Percentiles rank a stretch among this genome's conserved stretches.
Evolutionary conservation across 53 echinoderm and acorn worm species (phyloP).

Genomic region (Arbacia lixula): DNA sequence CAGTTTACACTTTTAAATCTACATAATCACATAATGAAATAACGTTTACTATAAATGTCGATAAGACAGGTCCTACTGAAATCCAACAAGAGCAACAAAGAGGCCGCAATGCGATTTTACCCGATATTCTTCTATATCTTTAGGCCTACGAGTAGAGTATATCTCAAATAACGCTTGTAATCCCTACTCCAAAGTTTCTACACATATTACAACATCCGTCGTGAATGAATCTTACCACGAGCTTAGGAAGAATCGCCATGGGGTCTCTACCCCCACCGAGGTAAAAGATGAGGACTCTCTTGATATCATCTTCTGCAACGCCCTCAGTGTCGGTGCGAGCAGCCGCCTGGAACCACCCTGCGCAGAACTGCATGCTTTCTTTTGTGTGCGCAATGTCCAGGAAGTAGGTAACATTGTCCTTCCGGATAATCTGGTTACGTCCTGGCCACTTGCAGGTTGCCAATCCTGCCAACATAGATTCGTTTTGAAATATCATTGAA

Average conservation of each 20-base stretch:
- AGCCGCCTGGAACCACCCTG: constrained; percentile 65
- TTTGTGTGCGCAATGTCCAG: constrained; percentile 64
- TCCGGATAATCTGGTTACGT: constrained; percentile 53
- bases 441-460: constrained; percentile 63
- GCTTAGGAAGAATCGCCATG: not conserved
- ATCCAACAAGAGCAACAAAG: not conserved
- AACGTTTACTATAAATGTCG: too few species aligned
- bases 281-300: constrained; percentile 28
- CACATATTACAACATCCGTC: too few species aligned
- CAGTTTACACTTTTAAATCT: too few species aligned
- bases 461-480: constrained; percentile 54
- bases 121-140: too few species aligned
- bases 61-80: too few species aligned
- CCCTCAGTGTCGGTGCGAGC: not conserved
- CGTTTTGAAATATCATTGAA: too few species aligned
- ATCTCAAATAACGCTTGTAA: too few species aligned
- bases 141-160: not conserved
- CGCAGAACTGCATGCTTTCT: constrained; percentile 44
- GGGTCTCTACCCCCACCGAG: constrained; percentile 19
- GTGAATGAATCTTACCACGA: constrained; percentile 33
- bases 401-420: constrained; percentile 61
- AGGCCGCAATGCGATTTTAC: not conserved
- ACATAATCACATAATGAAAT: too few species aligned
- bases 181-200: too few species aligned
- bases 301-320: constrained; percentile 13